phyloP scores from a whole-genome alignment of 1,140 invertebrate genomes.

The Drosophila orena region DNA sequence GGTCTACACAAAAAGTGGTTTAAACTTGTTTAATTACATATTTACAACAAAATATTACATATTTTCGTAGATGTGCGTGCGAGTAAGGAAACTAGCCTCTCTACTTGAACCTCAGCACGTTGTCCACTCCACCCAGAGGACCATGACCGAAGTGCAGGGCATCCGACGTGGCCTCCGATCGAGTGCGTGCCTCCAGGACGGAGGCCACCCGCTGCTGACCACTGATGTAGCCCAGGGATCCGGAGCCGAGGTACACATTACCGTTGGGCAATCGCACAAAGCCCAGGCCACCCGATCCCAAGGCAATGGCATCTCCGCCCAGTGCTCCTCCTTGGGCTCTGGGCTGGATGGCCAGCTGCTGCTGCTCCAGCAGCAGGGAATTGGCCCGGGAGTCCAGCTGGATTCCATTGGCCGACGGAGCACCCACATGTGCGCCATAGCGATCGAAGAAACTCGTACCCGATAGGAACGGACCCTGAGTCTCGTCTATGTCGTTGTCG shows the following conservation, averaged over 20 bases:
- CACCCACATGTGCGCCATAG: conserved; percentile 56
- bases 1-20: conserved; percentile 43
- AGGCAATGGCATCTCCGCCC: conserved; percentile 62
- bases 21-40: conserved; percentile 61
- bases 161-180: conserved; percentile 66
- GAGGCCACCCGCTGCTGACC: conserved; percentile 66
- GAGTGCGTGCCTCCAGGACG: conserved; percentile 70
- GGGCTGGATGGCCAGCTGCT: conserved; percentile 56
- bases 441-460: conserved; percentile 61
- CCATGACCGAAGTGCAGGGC: conserved; percentile 79
- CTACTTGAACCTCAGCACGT: conserved; percentile 68
- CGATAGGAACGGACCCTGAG: conserved; percentile 60
- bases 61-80: conserved; percentile 27
- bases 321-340: conserved; percentile 19
- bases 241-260: conserved; percentile 78
- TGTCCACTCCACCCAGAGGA: conserved; percentile 64
- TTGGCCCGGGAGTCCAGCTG: conserved; percentile 68
- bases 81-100: conserved; percentile 15
- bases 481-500: conserved; percentile 77
- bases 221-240: conserved; percentile 80
- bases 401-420: conserved; percentile 31
- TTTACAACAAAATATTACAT: conserved; percentile 68
- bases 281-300: conserved; percentile 80
- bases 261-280: conserved; percentile 78
- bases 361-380: conserved; percentile 62